Conservation (phyloP, 2,888 invertebrate genomes). For the Dicranocentrus wangi region DNA sequence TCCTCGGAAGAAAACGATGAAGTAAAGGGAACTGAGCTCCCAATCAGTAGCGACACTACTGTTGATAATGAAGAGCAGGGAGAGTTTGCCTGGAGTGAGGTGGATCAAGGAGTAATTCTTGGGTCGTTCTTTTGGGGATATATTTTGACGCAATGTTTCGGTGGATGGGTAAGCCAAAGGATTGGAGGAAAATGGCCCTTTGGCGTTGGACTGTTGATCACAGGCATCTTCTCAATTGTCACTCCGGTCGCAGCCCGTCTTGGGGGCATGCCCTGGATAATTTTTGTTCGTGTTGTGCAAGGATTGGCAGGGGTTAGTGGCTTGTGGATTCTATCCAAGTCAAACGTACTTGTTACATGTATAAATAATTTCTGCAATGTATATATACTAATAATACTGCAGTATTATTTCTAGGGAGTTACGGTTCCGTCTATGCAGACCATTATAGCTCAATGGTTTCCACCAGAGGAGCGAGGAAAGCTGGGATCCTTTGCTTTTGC, state of each 20-base stretch:
- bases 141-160: conserved; percentile 87
- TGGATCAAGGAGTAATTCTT: conserved; percentile 52
- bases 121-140: conserved; percentile 88
- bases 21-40: too few species aligned
- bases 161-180: conserved; percentile 85
- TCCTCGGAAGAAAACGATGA: not conserved
- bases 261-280: conserved; percentile 52
- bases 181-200: conserved; percentile 84
- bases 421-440: conserved; percentile 74
- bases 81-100: conserved; percentile 46
- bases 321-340: not conserved
- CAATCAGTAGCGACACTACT: not conserved
- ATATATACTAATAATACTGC: not conserved
- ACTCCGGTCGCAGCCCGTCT: conserved; percentile 67
- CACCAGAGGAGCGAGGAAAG: conserved; percentile 62
- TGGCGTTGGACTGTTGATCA: conserved; percentile 66
- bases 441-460: conserved; percentile 64
- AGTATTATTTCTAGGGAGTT: conserved; percentile 80
- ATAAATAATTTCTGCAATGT: not conserved
- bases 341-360: not conserved
- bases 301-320: conserved; percentile 68
- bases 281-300: conserved; percentile 66
- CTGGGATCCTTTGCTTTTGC: conserved; percentile 52
- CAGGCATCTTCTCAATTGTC: conserved; percentile 68
- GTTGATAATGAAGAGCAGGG: conserved; percentile 24